Conservation (phyloP, 1,140 invertebrate genomes). For the Ceratosolen solmsi region DNA sequence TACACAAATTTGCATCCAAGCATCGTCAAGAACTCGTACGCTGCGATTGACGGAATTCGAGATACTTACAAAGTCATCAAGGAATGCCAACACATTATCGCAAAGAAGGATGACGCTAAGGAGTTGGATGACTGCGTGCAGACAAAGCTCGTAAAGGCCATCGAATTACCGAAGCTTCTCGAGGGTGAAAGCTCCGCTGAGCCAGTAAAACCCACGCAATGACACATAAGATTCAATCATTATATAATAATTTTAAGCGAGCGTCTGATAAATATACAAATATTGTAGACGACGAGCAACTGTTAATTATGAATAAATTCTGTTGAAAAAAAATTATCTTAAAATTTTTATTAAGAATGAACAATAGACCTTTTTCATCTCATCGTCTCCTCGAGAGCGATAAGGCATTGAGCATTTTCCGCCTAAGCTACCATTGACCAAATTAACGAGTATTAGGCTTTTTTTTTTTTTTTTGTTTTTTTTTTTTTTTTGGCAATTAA, state of each 20-base stretch:
- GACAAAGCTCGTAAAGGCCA: slow-evolving; percentile 24
- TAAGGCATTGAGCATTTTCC: no score
- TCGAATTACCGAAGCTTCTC: slow-evolving; percentile 30
- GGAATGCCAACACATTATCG: slow-evolving; percentile 17
- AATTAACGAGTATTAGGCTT: no score
- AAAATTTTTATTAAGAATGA: no score
- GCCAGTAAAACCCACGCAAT: neutral
- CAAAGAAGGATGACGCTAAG: slow-evolving; percentile 27
- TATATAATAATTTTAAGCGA: neutral
- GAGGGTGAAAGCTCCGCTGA: slow-evolving; percentile 29
- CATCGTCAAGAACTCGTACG: slow-evolving; percentile 39
- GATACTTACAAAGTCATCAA: slow-evolving; percentile 33
- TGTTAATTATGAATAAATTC: slow-evolving; percentile 39
- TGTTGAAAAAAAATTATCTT: slow-evolving; percentile 46
- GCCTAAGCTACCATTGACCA: no score
- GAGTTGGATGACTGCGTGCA: slow-evolving; percentile 41
- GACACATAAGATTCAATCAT: neutral
- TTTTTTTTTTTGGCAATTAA: no score
- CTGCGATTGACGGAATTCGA: slow-evolving; percentile 37
- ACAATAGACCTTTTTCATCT: no score
- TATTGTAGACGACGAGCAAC: slow-evolving; percentile 33
- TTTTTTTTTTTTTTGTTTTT: no score
- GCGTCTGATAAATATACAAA: slow-evolving; percentile 7
- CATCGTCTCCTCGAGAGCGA: no score
- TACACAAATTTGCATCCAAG: slow-evolving; percentile 35